A percentile compares a stretch with the other conserved stretches of the same genome.
These are phyloP conservation scores for Napeogenes sylphis DNA, from an alignment of 2,888 invertebrate species.

Conservation along the genomic window DNA sequence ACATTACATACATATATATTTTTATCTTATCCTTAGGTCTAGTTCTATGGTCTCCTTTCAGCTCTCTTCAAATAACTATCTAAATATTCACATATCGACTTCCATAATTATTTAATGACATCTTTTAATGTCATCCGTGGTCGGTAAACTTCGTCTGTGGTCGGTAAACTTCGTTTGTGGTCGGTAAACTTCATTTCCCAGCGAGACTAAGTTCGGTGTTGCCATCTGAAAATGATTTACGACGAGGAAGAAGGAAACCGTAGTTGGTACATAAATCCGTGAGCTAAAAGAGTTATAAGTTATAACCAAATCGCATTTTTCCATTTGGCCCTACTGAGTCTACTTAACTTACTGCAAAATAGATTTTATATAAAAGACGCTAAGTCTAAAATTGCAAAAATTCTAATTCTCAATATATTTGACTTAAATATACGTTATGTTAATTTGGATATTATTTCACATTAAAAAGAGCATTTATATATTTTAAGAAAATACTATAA, in stretches of 20 bases:
- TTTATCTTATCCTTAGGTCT: too few relatives aligned
- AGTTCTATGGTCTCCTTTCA: too few relatives aligned
- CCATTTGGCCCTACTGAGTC: conserved; percentile 33
- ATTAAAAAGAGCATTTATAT: too few relatives aligned
- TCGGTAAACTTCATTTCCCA: too few relatives aligned
- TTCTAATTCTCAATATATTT: not conserved
- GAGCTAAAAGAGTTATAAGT: conserved; percentile 58
- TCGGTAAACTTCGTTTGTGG: too few relatives aligned
- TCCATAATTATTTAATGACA: conserved; percentile 1
- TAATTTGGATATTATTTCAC: too few relatives aligned
- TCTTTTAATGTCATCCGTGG: too few relatives aligned
- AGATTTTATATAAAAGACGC: conserved; percentile 2
- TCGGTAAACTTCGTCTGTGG: too few relatives aligned
- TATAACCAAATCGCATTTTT: conserved; percentile 59
- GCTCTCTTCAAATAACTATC: too few relatives aligned
- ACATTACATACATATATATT: too few relatives aligned
- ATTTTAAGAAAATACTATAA: too few relatives aligned
- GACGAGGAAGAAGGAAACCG: conserved; percentile 56
- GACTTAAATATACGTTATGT: not conserved
- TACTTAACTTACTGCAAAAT: conserved; percentile 10
- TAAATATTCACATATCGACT: not conserved
- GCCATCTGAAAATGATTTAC: conserved; percentile 67
- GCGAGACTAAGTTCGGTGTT: conserved; percentile 14
- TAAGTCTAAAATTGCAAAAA: not conserved
- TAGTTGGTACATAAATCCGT: conserved; percentile 54